These are phyloP conservation scores for Nycticebus coucang DNA, from an alignment of 2,113 vertebrate genomes.

Conservation along the genomic window DNA sequence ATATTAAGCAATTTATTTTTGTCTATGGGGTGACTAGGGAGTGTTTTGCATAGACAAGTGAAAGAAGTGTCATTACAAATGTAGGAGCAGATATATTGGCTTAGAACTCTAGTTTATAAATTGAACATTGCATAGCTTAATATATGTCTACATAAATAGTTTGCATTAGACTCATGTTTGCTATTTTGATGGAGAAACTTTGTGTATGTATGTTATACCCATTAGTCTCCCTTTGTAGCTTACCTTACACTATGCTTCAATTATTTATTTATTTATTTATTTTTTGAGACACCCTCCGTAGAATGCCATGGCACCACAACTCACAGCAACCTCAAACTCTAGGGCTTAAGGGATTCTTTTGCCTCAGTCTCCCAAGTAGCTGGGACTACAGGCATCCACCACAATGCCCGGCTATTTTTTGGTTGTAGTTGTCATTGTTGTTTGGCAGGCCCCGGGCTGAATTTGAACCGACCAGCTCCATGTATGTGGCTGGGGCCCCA, in stretches of 20 bases:
- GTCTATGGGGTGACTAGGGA: conserved; percentile 77
- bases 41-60: conserved; percentile 68
- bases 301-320: no score
- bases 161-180: conserved; percentile 36
- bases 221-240: conserved; percentile 5
- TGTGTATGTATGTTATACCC: neutral
- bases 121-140: conserved; percentile 56
- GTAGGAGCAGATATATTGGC: conserved; percentile 64
- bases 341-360: no score
- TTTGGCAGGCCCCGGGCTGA: no score
- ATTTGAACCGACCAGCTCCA: no score
- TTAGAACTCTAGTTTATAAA: conserved; percentile 72
- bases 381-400: no score
- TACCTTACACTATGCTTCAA: neutral
- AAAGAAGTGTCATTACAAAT: conserved; percentile 78
- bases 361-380: no score
- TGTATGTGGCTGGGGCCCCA: no score
- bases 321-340: no score
- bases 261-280: no score
- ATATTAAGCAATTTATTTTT: conserved; percentile 83
- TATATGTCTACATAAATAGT: conserved; percentile 56
- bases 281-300: no score
- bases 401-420: no score
- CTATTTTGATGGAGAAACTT: conserved; percentile 59
- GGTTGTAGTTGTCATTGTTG: no score